Percentiles rank a stretch among this genome's conserved stretches.
Evolutionary conservation across 2,113 vertebrate genomes (phyloP).

Genomic region (Amia ocellicauda): DNA sequence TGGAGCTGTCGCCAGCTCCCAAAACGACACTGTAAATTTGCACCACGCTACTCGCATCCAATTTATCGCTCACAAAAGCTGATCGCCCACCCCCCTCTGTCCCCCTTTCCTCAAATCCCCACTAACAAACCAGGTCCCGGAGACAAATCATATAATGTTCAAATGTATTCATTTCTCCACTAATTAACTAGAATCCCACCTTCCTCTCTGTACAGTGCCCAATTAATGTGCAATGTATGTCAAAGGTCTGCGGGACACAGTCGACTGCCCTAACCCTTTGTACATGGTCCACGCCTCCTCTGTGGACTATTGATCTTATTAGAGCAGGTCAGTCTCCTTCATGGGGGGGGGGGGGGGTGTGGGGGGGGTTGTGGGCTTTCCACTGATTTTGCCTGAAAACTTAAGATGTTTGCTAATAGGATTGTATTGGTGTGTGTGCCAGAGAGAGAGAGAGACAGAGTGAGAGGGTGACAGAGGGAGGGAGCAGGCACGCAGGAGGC

Average conservation of each 20-base stretch:
- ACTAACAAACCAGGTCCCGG: constrained; percentile 76
- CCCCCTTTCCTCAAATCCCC: constrained; percentile 81
- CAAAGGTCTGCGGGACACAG: constrained; percentile 75
- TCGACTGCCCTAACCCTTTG: constrained; percentile 72
- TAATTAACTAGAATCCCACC: constrained; percentile 95
- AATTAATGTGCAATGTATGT: constrained; percentile 85
- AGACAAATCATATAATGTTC: constrained; percentile 83
- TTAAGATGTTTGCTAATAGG: constrained; percentile 70
- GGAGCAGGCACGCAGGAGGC: not conserved
- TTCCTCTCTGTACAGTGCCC: constrained; percentile 77
- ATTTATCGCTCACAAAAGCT: constrained; percentile 89
- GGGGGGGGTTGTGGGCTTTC: constrained; percentile 67
- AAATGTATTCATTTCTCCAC: constrained; percentile 80
- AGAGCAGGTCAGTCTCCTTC: constrained; percentile 56
- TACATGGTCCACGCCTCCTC: constrained; percentile 73
- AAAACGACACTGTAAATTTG: constrained; percentile 80
- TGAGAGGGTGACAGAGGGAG: not conserved
- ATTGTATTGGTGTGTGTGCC: constrained; percentile 62
- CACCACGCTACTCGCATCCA: constrained; percentile 87
- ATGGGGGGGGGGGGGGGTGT: constrained; percentile 59
- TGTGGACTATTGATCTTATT: constrained; percentile 84
- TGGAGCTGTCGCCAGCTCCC: constrained; percentile 80
- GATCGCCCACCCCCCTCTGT: too few relatives aligned
- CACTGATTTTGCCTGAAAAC: constrained; percentile 55
- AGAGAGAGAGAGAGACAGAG: not conserved